These are phyloP conservation scores for Laticauda laticaudata DNA, from an alignment of 2,113 vertebrate species.

Conservation along the genomic window DNA sequence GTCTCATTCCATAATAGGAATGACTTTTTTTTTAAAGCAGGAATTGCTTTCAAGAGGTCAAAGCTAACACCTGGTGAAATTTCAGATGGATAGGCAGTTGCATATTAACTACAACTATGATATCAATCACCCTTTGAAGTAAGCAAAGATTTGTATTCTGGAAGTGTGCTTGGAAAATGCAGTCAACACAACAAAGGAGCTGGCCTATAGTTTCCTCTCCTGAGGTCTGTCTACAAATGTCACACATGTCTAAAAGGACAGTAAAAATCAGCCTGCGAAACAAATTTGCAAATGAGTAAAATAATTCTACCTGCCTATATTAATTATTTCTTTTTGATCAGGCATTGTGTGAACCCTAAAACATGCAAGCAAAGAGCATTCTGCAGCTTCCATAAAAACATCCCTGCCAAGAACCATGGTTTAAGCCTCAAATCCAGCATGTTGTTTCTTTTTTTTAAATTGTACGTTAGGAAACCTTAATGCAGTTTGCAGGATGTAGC, in stretches of 20 bases:
- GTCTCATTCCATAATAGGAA: neutral
- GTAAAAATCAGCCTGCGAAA: neutral
- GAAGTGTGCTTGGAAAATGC: neutral
- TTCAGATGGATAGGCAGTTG: neutral
- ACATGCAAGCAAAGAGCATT: too few species aligned
- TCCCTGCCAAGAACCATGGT: neutral
- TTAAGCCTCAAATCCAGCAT: neutral
- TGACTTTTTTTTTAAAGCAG: neutral
- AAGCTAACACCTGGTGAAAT: conserved; percentile 13
- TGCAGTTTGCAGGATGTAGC: neutral
- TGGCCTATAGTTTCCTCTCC: neutral
- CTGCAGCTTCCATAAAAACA: neutral
- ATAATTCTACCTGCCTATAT: neutral
- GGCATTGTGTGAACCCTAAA: neutral
- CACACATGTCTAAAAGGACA: neutral
- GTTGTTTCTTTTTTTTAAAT: neutral
- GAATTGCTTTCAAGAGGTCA: neutral
- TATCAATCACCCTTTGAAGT: conserved; percentile 5
- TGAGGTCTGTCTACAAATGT: neutral
- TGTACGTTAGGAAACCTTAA: neutral
- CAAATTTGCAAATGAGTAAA: neutral
- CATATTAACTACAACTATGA: conserved; percentile 4
- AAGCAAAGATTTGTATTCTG: neutral
- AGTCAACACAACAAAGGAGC: neutral
- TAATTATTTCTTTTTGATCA: neutral